Evolutionary conservation across 2,113 vertebrate genomes (phyloP).

Genomic region (Uropsilus gracilis): DNA sequence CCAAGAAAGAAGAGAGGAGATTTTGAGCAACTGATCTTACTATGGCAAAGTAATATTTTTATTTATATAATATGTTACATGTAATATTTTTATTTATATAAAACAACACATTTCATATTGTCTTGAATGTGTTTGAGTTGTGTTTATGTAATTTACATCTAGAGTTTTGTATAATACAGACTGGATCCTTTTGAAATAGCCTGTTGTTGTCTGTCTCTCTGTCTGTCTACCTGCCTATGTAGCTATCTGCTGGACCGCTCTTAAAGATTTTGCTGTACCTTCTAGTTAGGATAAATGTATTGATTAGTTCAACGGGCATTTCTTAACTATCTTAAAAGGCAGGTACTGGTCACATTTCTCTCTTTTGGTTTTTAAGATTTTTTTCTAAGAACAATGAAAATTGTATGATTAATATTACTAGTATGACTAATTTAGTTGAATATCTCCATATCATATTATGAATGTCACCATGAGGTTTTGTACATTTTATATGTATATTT

Average conservation of each 20-base stretch:
- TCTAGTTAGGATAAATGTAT: background rate
- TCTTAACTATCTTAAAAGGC: background rate
- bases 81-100: constrained; percentile 19
- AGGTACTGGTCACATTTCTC: background rate
- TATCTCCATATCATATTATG: background rate
- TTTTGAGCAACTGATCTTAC: background rate
- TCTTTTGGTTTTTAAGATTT: background rate
- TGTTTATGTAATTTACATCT: constrained; percentile 18
- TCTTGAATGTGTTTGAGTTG: background rate
- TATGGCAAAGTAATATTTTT: background rate
- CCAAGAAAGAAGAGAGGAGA: background rate
- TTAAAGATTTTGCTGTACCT: background rate
- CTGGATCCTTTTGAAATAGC: background rate
- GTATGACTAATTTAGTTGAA: background rate
- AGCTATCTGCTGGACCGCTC: no score
- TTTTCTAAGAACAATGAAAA: background rate
- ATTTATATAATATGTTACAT: no score
- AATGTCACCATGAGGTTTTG: background rate
- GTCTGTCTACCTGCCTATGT: background rate
- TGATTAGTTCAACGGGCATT: background rate
- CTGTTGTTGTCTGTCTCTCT: background rate
- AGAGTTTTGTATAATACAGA: background rate
- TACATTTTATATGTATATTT: background rate
- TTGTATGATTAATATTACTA: no score
- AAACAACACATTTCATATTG: background rate